Conservation (phyloP, 2,113 vertebrate genomes). For the Macaca mulatta region DNA sequence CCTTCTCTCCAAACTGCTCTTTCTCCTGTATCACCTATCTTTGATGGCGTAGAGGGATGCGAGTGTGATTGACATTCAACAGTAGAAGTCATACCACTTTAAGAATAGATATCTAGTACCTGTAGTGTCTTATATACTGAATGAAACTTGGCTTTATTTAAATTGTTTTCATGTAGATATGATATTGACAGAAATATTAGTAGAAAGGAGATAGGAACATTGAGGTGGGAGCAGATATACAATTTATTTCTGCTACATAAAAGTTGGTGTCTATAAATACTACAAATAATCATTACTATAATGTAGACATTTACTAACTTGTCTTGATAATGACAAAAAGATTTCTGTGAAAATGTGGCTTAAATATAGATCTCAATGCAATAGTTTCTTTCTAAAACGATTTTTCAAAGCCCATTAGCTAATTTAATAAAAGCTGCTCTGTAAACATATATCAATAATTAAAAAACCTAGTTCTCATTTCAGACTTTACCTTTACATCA, state of each 20-base stretch:
- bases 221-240: not conserved
- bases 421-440: constrained; percentile 29
- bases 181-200: not conserved
- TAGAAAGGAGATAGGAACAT: not conserved
- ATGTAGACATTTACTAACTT: not conserved
- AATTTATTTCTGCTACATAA: not conserved
- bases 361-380: not conserved
- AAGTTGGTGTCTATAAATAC: not conserved
- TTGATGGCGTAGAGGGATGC: not conserved
- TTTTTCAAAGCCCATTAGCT: constrained; percentile 12
- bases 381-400: not conserved
- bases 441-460: not conserved
- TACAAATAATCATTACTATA: not conserved
- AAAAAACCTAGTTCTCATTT: not conserved
- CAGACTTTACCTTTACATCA: constrained; percentile 19
- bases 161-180: not conserved
- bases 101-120: not conserved
- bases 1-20: not conserved
- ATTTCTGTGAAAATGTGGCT: not conserved
- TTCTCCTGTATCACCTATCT: not conserved
- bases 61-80: not conserved
- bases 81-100: not conserved
- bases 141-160: not conserved
- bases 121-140: not conserved
- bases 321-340: constrained; percentile 3